Evolutionary conservation across 2,888 invertebrate genomes (phyloP).

Genomic region (Sphaerophoria rueppellii): DNA sequence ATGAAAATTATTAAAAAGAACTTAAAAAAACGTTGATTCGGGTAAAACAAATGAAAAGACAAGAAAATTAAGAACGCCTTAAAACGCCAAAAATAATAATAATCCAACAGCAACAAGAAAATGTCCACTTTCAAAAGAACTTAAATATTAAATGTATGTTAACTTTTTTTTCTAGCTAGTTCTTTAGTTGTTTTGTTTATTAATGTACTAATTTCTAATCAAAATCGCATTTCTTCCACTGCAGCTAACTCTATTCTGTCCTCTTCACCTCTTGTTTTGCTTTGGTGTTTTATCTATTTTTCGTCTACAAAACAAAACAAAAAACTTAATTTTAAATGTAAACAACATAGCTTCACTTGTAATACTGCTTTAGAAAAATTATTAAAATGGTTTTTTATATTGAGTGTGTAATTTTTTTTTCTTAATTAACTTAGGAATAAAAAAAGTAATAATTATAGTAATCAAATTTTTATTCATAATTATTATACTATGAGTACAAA

Average conservation of each 20-base stretch:
- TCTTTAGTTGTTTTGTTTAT: conserved; percentile 51
- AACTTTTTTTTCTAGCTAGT: not conserved
- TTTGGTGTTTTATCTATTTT: conserved; percentile 4
- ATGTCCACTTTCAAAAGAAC: conserved; percentile 68
- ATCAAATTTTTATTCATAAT: conserved; percentile 59
- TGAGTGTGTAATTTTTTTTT: conserved; percentile 41
- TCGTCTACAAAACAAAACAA: not conserved
- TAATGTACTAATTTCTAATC: conserved; percentile 73
- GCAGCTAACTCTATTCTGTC: conserved; percentile 48
- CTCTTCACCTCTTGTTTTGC: not conserved
- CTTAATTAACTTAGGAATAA: conserved; percentile 7
- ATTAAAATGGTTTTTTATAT: conserved; percentile 46
- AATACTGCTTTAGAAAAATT: conserved; percentile 32
- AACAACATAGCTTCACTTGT: conserved; percentile 23
- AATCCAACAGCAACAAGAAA: conserved; percentile 55
- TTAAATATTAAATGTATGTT: not conserved
- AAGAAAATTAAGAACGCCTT: conserved; percentile 74
- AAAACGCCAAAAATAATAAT: conserved; percentile 77
- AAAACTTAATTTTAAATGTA: too few relatives aligned
- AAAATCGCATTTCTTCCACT: conserved; percentile 80
- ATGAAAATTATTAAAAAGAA: conserved; percentile 34
- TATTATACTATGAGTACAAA: conserved; percentile 73
- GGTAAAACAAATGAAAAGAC: conserved; percentile 54
- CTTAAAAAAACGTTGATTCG: conserved; percentile 53
- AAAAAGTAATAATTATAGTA: conserved; percentile 15